Evolutionary conservation across 2,797 vertebrate species (phyloP), one percentile per base, ranked within the genome.

Genomic region (Poliocrania exsul): DNA sequence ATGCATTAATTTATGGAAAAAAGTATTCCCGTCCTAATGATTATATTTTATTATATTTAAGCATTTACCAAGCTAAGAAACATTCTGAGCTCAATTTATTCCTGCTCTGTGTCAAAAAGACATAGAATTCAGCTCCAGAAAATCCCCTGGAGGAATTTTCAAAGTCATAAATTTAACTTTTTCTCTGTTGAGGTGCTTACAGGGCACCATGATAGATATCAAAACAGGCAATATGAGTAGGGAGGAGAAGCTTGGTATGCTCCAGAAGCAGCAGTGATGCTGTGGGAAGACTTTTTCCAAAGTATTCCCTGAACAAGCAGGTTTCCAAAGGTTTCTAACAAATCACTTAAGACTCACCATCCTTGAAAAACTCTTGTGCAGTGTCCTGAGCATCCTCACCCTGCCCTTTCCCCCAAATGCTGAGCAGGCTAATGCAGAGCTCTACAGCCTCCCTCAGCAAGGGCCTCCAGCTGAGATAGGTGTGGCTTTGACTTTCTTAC

Each of bases 1-100:
- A 94, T 86, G 66, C 73, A 93, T 80, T 94, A 92, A 83, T 94
- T 97, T 97, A 95, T 82, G 80, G 93, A 86, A 81, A 69, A 92
- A 96, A 88, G 75, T 93, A 84, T 93, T 89, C 82, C 75, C 2
- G 1, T 89, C 72, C 53, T 95, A 93, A 96, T 82, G 75, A 92
- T 93, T 92, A 62, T 93, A 72, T 93, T 95, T 96, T 86, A 91
- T 95, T 92, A 60, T 95, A 94, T 96, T 89, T 96, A 93, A 81
- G 89, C 82, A 81, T 96, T 92, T 95, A 96, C 75, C 56, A 83
- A 95, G 85, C 54, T 69, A 40, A 96, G 91, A 75, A 94, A 88
- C 82, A 78, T 88, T 92, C 87, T 77, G 50, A 93, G 61, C 2
- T 16, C 86, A 77, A 92, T 87, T 94, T 95, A 94, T 94, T 95